Evolutionary conservation across 2,888 invertebrate species (phyloP).

Genomic region (Ochropleura leucogaster): DNA sequence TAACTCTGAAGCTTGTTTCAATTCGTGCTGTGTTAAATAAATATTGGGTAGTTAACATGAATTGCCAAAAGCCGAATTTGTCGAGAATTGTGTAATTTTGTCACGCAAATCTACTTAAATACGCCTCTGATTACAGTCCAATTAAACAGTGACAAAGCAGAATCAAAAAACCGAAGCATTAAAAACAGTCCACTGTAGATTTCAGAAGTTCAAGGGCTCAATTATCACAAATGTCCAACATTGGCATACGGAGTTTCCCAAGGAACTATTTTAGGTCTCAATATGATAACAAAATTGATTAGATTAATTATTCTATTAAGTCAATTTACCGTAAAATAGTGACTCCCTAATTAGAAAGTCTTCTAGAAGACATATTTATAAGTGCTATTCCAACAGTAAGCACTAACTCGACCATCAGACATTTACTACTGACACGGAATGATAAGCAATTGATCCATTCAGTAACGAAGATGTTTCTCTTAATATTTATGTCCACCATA

Average conservation of each 20-base stretch:
- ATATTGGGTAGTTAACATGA: conserved; percentile 55
- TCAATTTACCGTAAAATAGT: background rate
- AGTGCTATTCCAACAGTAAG: conserved; percentile 14
- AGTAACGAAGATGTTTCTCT: conserved; percentile 49
- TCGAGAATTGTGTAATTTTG: conserved; percentile 31
- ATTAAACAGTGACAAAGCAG: conserved; percentile 24
- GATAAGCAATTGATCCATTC: conserved; percentile 46
- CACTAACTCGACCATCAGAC: conserved; percentile 17
- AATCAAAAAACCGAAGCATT: conserved; percentile 1
- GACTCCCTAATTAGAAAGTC: conserved; percentile 2
- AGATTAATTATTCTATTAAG: background rate
- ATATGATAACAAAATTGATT: background rate
- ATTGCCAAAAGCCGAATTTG: conserved; percentile 27
- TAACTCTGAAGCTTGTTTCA: conserved; percentile 61
- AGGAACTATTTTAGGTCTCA: conserved; percentile 1
- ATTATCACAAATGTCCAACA: background rate
- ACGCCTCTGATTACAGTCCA: conserved; percentile 33
- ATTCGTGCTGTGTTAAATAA: conserved; percentile 56
- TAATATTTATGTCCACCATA: conserved; percentile 47
- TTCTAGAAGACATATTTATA: conserved; percentile 29
- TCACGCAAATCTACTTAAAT: conserved; percentile 40
- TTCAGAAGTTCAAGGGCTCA: background rate
- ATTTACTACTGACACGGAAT: conserved; percentile 37
- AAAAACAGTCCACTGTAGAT: background rate
- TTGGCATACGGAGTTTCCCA: background rate